Base-by-base conservation (phyloP, 2,888 invertebrate genomes). In the Nipponacmea schrenckii region DNA sequence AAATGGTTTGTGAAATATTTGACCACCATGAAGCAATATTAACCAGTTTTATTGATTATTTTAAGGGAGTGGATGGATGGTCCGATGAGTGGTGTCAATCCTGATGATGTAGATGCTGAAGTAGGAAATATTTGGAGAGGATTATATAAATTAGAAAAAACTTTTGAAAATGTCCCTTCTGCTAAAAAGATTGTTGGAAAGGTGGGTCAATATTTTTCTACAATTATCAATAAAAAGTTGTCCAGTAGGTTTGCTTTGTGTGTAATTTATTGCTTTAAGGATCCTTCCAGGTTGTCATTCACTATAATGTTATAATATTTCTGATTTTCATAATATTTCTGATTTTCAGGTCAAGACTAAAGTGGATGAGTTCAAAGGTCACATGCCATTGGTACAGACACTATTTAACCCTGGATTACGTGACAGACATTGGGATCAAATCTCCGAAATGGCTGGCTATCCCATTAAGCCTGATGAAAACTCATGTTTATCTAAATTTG, bases 371-470 rank as follows among this genome's bases (percentile, higher is more conserved):
- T 97, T 98, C 89, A 94, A 94, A 79, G 88, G 89, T 62, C 86
- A 90, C 79, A 79, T 97, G 92, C 96, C 97, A 0, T 93, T 97
- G n/a, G 94, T 98, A 56, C 93, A 94, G 86, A 97, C 96, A 0
- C 90, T 98, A 26, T 97, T 97, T 64, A 98, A 98, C 91, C 97
- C 97, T 0, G 97, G 96, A 69, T 93, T 98, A 70, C 78, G 89
- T 50, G 88, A 89, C 26, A 85, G 89, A 62, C 97, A 97, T 88
- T 97, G 97, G 97, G 96, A 96, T 85, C 94, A 94, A 89, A 93
- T 98, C 7, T 96, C 97, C 0, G 97, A 97, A 84, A 94, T 97
- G 74, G 95, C 97, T 79, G 97, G 97, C 0, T 96, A 96, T 88
- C 95, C 96, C 0, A 94, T 98, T 62, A 92, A 93, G 74, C 94